Base-by-base conservation (phyloP, 2,888 invertebrate species). In the Phyllotreta striolata region DNA sequence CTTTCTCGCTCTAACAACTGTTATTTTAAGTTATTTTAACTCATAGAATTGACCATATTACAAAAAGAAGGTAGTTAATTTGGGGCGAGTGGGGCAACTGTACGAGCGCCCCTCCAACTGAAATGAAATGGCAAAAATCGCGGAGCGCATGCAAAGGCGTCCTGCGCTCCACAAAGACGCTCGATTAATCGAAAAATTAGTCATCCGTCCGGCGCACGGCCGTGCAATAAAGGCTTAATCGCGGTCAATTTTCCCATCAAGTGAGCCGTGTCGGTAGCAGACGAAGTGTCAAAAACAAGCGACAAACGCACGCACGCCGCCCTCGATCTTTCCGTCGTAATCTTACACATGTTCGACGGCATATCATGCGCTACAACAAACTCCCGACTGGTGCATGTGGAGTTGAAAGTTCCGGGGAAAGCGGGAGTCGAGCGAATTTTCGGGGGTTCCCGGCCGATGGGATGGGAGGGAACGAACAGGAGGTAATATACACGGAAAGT, bases 261-360 rank as follows among this genome's bases (percentile, higher is more conserved):
- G 60, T 60, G 60, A 60, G 52, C 60, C 60, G 52, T 60, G 60
- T 60, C 60, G n/a, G 60, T 7, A 52, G 54, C 60, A 60, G 60
- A 60, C 60, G 52, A 60, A 41, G 60, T 61, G 64, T 64, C 64
- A 61, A 64, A 64, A 57, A 61, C 64, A 64, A 52, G 61, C 59
- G 47, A 55, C 41, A 49, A 14, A 39, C 55, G 34, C 35, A 24
- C 24, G 24, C 40, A 64, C 13, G 54, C 51, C 66, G 64, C 69
- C 69, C 67, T 66, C 66, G 69, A 69, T 69, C 69, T 67, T 66
- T 60, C 39, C 62, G 64, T 66, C 64, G 62, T 62, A 62, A 66
- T 64, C 64, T 66, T 69, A 67, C 69, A 69, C 66, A 66, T 67
- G 67, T 67, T 66, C 57, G n/a, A 55, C 55, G 59, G 66, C 64